Evolutionary conservation across 2,113 vertebrate species (phyloP).

Genomic region (Talpa occidentalis): DNA sequence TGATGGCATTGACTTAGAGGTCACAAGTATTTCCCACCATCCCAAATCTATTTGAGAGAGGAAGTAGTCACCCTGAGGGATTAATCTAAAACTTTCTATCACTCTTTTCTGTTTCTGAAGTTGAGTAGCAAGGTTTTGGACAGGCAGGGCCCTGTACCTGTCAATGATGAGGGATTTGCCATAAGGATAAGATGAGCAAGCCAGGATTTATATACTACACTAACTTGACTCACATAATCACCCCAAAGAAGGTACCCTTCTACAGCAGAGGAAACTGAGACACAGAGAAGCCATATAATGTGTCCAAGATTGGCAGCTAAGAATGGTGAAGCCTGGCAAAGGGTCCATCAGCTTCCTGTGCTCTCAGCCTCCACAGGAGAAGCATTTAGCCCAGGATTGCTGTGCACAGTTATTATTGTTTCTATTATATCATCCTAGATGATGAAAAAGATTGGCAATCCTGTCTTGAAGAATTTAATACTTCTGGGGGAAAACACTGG

Average conservation of each 20-base stretch:
- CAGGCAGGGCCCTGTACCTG: neutral
- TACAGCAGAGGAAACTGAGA: neutral
- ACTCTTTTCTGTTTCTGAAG: neutral
- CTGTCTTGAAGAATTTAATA: neutral
- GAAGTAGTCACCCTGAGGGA: neutral
- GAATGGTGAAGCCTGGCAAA: neutral
- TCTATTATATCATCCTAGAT: neutral
- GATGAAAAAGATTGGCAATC: neutral
- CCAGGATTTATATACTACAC: neutral
- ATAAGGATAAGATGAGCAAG: neutral
- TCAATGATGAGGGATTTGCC: neutral
- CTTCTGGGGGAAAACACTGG: neutral
- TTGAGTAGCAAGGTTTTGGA: neutral
- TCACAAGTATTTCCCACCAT: neutral
- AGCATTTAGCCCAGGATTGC: neutral
- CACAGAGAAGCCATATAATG: neutral
- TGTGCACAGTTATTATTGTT: neutral
- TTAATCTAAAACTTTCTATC: neutral
- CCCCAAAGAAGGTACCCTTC: neutral
- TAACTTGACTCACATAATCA: neutral
- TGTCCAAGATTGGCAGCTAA: neutral
- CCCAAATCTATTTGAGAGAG: neutral
- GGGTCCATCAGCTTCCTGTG: neutral
- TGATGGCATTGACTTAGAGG: neutral
- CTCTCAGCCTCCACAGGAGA: neutral